Evolutionary conservation across 2,888 invertebrate species (phyloP), one percentile per base, ranked within the genome.

Genomic region (Drosophila atripex): DNA sequence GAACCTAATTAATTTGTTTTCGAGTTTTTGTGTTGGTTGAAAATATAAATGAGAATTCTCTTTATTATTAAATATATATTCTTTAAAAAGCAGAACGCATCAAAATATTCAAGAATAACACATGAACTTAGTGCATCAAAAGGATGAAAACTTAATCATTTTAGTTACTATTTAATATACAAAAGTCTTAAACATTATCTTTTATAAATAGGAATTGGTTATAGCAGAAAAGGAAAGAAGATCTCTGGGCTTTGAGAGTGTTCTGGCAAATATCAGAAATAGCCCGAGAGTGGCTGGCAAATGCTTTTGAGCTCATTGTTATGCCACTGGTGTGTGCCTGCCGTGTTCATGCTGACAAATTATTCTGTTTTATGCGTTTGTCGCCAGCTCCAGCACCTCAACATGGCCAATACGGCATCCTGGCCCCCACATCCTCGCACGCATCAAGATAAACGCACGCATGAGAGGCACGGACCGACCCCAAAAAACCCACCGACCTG

Each of bases 331-430:
- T 66, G 72, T 80, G 39, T 49, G 57, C 49, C 54, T 53, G 65
- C 68, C 49, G 57, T 74, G 71, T 77, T 82, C 76, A 70, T 75
- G 77, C 78, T 79, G 86, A 86, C 87, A 87, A 87, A 84, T 86
- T 86, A 86, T 86, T 78, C 79, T 76, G 76, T 78, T 86, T 85
- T 80, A 85, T 86, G 79, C 78, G 79, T 77, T 76, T 84, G 79
- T 83, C 76, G 75, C 72, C 85, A 74, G 49, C 57, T 47, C 57
- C 43, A 25, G 25, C 75, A 49, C 56, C 51, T 41, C 72, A 43
- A 18, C 39, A 38, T 23, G 35, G 12, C 49, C 18, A 30, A 18
- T 28, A 6, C 16, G 39, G 16, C 45, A 45, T 51, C 41, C 43
- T 23, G 9, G 18, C 54, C 43, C 53, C 51, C 49, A 43, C 51